Evolutionary conservation across 2,888 invertebrate species (phyloP).

Genomic region (Amiota mariae): DNA sequence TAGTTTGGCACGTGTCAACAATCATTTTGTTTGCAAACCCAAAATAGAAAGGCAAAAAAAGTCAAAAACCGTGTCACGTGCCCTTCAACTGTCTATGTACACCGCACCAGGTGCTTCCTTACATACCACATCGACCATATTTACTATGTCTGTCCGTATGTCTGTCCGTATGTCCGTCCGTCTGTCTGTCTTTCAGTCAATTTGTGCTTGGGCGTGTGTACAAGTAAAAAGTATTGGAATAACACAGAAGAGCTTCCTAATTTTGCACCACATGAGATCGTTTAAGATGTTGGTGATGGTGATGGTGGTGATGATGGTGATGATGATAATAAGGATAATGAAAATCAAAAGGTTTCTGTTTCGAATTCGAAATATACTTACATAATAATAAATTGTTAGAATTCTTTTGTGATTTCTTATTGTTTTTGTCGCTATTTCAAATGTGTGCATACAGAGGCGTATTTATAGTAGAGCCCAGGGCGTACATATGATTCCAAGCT

Average conservation of each 20-base stretch:
- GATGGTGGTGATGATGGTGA: neutral
- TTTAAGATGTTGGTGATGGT: neutral
- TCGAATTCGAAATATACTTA: neutral
- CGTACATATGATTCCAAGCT: too few relatives aligned
- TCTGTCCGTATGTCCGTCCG: too few relatives aligned
- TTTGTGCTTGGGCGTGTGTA: slow-evolving; percentile 25
- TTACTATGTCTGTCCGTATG: too few relatives aligned
- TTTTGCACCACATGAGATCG: slow-evolving; percentile 55
- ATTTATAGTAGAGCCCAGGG: too few relatives aligned
- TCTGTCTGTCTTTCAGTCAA: too few relatives aligned
- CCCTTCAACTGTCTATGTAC: slow-evolving; percentile 13
- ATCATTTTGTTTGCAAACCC: slow-evolving; percentile 37
- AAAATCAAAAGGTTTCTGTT: too few relatives aligned
- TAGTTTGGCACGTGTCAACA: slow-evolving; percentile 57
- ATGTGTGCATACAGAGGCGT: too few relatives aligned
- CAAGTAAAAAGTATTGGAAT: slow-evolving; percentile 15
- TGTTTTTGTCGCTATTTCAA: too few relatives aligned
- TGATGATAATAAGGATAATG: too few relatives aligned
- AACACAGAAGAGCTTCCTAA: slow-evolving; percentile 60
- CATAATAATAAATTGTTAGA: too few relatives aligned
- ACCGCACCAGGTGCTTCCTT: neutral
- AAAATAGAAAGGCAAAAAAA: slow-evolving; percentile 42
- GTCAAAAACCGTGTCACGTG: slow-evolving; percentile 61
- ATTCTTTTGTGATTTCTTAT: too few relatives aligned
- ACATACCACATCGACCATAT: slow-evolving; percentile 12